A percentile compares a stretch with the other conserved stretches of the same genome.
Evolutionary conservation across 2,888 invertebrate genomes (phyloP).

Genomic region (Gryllus longicercus): DNA sequence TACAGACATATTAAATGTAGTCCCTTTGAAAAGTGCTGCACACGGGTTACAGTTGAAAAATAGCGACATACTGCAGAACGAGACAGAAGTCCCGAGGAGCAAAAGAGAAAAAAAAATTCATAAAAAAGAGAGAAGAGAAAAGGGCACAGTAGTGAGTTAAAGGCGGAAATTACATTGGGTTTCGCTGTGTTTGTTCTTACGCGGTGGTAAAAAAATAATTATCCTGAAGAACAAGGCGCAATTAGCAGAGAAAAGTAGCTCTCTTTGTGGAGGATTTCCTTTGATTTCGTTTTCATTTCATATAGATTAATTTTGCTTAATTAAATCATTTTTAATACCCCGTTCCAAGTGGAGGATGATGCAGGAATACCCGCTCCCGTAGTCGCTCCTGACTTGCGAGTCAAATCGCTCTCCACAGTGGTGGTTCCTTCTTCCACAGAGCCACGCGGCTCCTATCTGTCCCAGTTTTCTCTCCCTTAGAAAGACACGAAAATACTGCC

Average conservation of each 20-base stretch:
- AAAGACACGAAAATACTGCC: no score
- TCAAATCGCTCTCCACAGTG: no score
- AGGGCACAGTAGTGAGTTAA: background rate
- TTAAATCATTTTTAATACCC: background rate
- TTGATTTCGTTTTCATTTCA: conserved; percentile 2
- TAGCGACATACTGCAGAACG: background rate
- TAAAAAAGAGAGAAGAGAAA: background rate
- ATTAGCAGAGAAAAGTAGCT: background rate
- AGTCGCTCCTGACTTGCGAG: no score
- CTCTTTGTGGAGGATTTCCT: background rate
- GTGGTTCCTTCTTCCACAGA: no score
- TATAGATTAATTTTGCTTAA: background rate
- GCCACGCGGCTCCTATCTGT: no score
- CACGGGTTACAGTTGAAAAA: conserved; percentile 2
- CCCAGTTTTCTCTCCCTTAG: no score
- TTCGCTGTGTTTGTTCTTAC: conserved; percentile 5
- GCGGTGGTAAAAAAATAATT: background rate
- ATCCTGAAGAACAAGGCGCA: background rate
- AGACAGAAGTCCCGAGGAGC: conserved; percentile 1
- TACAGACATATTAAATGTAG: conserved; percentile 10
- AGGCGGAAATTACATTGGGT: background rate
- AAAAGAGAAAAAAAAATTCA: background rate
- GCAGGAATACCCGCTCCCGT: no score
- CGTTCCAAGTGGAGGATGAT: no score
- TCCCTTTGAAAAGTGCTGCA: conserved; percentile 10